Evolutionary conservation across 2,888 invertebrate species (phyloP), one percentile per base, ranked within the genome.

Genomic region (Cephus spinipes): DNA sequence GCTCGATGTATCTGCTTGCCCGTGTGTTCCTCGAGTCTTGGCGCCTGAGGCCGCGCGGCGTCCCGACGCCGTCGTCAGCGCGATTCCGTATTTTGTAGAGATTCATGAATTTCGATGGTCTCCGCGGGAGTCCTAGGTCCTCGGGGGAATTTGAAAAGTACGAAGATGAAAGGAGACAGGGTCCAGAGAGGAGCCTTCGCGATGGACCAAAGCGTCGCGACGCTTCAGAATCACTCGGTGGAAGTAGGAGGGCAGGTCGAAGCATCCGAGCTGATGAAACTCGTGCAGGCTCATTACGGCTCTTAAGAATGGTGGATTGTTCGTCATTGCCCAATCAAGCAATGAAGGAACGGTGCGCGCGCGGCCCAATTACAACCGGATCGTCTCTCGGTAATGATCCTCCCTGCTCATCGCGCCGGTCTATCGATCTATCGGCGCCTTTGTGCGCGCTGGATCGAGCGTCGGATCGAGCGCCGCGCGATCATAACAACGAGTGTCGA

Each of bases 241-340:
- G 23, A 74, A 33, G 40, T 36, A 75, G 40, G 40, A 15, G 15
- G 40, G 15, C 15, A 6, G 40, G 15, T 40, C 69, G 30, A 30
- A 69, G 3, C 3, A 69, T 30, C 11, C 12, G 30, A 69, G 69
- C 69, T 69, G 69, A 69, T 32, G 40, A 75, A 77, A 40, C 68
- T 74, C 73, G 68, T 74, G 76, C 40, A 83, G 81, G 81, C 81
- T 81, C 81, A 84, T 85, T 84, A 86, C 81, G 80, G 81, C 82
- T 84, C 82, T 87, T 78, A 78, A 77, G 76, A 81, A 81, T 78
- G 81, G 83, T 76, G 81, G 81, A 85, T 85, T 84, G 86, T 86
- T 86, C 84, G 84, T 86, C 86, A 84, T 85, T 82, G 85, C 81
- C 82, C 84, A 84, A 81, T 82, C 69, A 73, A 73, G 75, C 69